Conservation (phyloP, 2,113 vertebrate species). For the Capricornis sumatraensis region DNA sequence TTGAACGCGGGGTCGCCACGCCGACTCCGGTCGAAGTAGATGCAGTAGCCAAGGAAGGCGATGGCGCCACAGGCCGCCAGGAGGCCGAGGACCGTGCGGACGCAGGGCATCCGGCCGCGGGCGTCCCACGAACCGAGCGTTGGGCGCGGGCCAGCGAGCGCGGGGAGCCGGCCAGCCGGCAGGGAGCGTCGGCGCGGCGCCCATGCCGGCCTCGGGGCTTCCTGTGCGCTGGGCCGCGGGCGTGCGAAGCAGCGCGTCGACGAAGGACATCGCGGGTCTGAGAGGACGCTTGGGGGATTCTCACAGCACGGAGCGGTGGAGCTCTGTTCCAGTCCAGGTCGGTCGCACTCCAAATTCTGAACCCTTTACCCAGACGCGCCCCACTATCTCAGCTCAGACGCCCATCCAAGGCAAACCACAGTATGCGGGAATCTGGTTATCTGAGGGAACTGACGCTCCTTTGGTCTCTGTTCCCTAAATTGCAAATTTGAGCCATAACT, state of each 20-base stretch:
- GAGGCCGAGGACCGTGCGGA: background rate
- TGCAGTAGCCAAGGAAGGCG: conserved; percentile 55
- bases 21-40: conserved; percentile 69
- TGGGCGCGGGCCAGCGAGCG: background rate
- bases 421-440: background rate
- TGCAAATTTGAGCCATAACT: background rate
- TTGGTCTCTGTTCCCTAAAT: background rate
- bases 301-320: fast-evolving
- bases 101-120: conserved; percentile 27
- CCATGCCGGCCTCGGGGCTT: background rate
- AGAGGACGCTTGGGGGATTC: fast-evolving
- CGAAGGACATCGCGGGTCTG: background rate
- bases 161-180: background rate
- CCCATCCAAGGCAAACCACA: background rate
- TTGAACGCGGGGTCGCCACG: conserved; percentile 43
- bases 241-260: too few species aligned
- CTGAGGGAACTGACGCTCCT: too few species aligned
- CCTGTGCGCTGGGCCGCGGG: background rate
- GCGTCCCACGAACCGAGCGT: background rate
- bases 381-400: too few species aligned
- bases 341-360: background rate
- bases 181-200: background rate
- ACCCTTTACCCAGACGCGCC: background rate
- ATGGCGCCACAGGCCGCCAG: conserved; percentile 38
- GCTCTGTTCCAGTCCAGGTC: background rate